Base-by-base conservation (phyloP, 2,797 vertebrate species). In the Periophthalmus magnuspinnatus region DNA sequence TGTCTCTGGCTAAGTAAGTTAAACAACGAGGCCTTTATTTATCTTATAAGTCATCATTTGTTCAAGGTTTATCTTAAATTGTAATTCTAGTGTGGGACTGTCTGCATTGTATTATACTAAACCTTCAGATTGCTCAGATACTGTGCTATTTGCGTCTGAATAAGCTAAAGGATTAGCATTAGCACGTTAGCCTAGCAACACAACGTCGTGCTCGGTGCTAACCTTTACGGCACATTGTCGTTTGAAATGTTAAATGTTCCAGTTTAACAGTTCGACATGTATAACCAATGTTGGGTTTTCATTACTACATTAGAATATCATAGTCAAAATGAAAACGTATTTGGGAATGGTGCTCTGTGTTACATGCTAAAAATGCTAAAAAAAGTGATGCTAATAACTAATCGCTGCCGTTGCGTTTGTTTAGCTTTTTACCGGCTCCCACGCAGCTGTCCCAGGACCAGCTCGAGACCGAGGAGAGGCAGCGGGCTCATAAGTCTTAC, bases 401-500 rank as follows among this genome's bases (percentile, higher is more conserved):
- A 33, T 1, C 10, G 9, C 0, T 5, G 0, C 58, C 0, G 57
- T 33, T 6, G 36, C 68, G 4, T 65, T 56, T 81, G 62, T 75
- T 5, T 68, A 99, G 98, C 88, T 97, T 98, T 91, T 89, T 99
- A 80, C 98, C 97, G 69, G 94, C 95, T 74, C 97, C 97, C 57
- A 99, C 95, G 28, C 98, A 99, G 91, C 91, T 99, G 67, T 98
- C 98, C 47, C 97, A 99, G 87, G 97, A 99, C 90, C 97, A 99
- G 89, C 91, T 99, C 60, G 97, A 99, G 83, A 93, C 96, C 28
- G 98, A 99, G 82, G 97, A 99, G 86, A 93, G 90, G 72, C 81
- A 94, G 50, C 92, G 95, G 80, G 93, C 95, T 19, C 96, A 97
- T 84, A 94, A 94, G 78, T 95, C 95, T 7, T 94, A 94, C 60